phyloP scores from a whole-genome alignment of 92 coral and sea anemone species.

The Porites cylindrica region DNA sequence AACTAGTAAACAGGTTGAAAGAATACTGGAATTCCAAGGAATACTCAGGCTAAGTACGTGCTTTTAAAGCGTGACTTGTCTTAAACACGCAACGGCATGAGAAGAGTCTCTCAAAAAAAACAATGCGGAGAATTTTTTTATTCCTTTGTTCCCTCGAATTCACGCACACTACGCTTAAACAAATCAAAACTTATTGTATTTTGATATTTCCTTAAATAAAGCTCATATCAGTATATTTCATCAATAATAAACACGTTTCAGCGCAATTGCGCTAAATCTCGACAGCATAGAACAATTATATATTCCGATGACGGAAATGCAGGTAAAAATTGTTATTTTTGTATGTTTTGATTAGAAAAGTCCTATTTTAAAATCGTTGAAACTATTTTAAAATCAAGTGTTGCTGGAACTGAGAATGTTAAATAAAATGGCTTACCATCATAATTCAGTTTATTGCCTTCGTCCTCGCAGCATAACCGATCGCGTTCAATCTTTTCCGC shows the following conservation, averaged over 20 bases:
- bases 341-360: not conserved
- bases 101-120: not conserved
- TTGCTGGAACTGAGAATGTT: not conserved
- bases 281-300: not conserved
- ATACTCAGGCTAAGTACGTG: constrained; percentile 34
- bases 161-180: constrained; percentile 7
- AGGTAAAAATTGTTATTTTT: not conserved
- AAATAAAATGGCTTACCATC: not conserved
- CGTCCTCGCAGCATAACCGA: constrained; percentile 1
- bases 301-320: not conserved
- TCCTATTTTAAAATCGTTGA: not conserved
- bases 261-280: not conserved
- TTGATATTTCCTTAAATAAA: not conserved
- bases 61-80: not conserved
- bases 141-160: not conserved
- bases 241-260: not conserved
- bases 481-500: constrained; percentile 4
- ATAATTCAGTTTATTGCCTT: not conserved
- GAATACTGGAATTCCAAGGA: not conserved
- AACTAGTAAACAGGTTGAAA: not conserved
- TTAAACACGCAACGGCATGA: constrained; percentile 26
- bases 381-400: not conserved
- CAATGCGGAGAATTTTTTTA: not conserved
- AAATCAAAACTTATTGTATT: constrained; percentile 7
- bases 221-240: not conserved